These are phyloP conservation scores for Netelia melanura DNA, from an alignment of 2,888 invertebrate species.

Conservation along the genomic window DNA sequence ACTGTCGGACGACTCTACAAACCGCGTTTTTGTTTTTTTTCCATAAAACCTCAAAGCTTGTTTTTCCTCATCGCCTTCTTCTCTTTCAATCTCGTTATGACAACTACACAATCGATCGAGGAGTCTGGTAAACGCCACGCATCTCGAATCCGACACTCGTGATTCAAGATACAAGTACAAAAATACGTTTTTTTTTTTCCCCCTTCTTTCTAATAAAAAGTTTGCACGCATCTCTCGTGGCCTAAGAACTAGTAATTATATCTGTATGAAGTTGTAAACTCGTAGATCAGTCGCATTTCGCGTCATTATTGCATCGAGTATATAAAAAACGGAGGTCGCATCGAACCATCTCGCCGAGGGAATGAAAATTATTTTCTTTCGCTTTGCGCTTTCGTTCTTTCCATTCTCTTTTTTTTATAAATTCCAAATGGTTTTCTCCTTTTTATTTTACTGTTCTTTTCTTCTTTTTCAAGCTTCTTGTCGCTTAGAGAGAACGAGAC, in stretches of 20 bases:
- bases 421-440: slow-evolving; percentile 23
- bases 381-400: not conserved
- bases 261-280: slow-evolving; percentile 13
- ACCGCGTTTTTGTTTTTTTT: slow-evolving; percentile 53
- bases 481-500: not conserved
- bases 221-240: slow-evolving; percentile 26
- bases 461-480: slow-evolving; percentile 10
- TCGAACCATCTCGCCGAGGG: slow-evolving; percentile 13
- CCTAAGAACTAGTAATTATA: slow-evolving; percentile 49
- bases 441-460: not conserved
- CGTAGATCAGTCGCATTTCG: slow-evolving; percentile 45
- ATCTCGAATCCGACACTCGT: slow-evolving; percentile 61
- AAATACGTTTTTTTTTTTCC: slow-evolving; percentile 60
- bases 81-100: slow-evolving; percentile 29
- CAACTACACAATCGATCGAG: slow-evolving; percentile 57
- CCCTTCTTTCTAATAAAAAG: slow-evolving; percentile 54
- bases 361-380: slow-evolving; percentile 21
- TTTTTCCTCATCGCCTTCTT: slow-evolving; percentile 14
- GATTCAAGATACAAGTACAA: slow-evolving; percentile 59
- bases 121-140: slow-evolving; percentile 47
- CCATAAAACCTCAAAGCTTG: slow-evolving; percentile 32
- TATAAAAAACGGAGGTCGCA: not conserved
- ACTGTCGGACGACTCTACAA: slow-evolving; percentile 68
- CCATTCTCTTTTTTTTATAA: slow-evolving; percentile 21
- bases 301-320: slow-evolving; percentile 46